Evolutionary conservation across 1,140 invertebrate genomes (phyloP), one percentile per base, ranked within the genome.

Genomic region (Chironomus tepperi): DNA sequence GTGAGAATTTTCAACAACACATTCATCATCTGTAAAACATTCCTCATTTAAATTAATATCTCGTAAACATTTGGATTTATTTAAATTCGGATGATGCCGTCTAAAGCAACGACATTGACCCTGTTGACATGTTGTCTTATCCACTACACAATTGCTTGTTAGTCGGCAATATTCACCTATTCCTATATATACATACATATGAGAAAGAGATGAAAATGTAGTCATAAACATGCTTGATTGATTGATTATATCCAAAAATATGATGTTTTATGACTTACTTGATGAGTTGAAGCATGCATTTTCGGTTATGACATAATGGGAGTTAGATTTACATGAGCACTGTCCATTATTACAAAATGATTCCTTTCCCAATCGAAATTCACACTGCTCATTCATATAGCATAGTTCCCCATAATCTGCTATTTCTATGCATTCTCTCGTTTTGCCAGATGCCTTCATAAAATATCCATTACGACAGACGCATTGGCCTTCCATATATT

Each of bases 141-240:
- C 43, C 15, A 42, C 43, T 16, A 74, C 43, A 57, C 73, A 74
- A 57, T 74, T 74, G 16, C 16, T 57, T 43, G 73, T 74, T 12
- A 74, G 18, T 57, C 73, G 42, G 43, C 73, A 74, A 10, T 21
- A 74, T n/a, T 74, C 73, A 57, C 73, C 73, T 34, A 73, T 42
- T 34, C 34, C 73, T 73, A n/a, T 42, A 42, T n/a, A 73, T 34
- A 34, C 3, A 57, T 57, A 5, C 47, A 12, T 5, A 34, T 57
- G 47, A 57, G 47, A 57, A n/a, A 57, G 47, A 12, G 12, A n/a
- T 12, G 47, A 57, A 15, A 57, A 34, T 34, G 24, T 34, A 16
- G 21, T 18, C 10, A 72, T 18, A 72, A 21, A 72, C n/a, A 21
- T 16, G n/a, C 21, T 64, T 64, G 12, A 34, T 34, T 34, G 24